Evolutionary conservation across 2,888 invertebrate species (phyloP).

Genomic region (Spicauda simplicius): DNA sequence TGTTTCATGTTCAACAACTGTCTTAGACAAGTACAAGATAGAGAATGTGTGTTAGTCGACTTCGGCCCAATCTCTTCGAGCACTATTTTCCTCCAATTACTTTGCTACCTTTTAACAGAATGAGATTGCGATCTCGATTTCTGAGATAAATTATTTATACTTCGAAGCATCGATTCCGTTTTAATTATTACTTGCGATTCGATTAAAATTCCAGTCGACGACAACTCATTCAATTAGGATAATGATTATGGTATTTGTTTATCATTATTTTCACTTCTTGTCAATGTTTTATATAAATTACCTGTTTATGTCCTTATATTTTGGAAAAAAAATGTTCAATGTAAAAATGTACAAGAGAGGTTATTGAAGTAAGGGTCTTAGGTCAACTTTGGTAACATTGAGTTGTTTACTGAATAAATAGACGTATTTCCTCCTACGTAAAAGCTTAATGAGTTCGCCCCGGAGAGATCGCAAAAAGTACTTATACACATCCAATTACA

Average conservation of each 20-base stretch:
- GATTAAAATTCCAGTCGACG: conserved; percentile 30
- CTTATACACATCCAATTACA: conserved; percentile 47
- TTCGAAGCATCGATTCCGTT: conserved; percentile 29
- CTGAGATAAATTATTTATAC: conserved; percentile 35
- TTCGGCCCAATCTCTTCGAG: conserved; percentile 23
- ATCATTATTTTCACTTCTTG: not conserved
- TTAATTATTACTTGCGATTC: conserved; percentile 35
- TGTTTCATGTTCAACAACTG: conserved; percentile 39
- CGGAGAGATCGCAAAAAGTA: conserved; percentile 38
- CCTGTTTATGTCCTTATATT: too few species aligned
- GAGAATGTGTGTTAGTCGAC: conserved; percentile 36
- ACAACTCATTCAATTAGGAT: conserved; percentile 33
- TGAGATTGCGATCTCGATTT: conserved; percentile 33
- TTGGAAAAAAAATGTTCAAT: too few species aligned
- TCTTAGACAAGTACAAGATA: conserved; percentile 38
- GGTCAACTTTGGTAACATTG: too few species aligned
- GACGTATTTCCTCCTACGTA: not conserved
- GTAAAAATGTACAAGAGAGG: too few species aligned
- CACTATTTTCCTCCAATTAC: conserved; percentile 35
- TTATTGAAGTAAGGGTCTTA: too few species aligned
- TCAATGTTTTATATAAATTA: too few species aligned
- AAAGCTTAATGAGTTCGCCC: not conserved
- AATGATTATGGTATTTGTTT: conserved; percentile 21
- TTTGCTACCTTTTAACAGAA: conserved; percentile 28
- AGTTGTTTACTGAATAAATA: too few species aligned